These are phyloP conservation scores for Polydrusus tereticollis DNA, from an alignment of 2,888 invertebrate species.

Conservation along the genomic window DNA sequence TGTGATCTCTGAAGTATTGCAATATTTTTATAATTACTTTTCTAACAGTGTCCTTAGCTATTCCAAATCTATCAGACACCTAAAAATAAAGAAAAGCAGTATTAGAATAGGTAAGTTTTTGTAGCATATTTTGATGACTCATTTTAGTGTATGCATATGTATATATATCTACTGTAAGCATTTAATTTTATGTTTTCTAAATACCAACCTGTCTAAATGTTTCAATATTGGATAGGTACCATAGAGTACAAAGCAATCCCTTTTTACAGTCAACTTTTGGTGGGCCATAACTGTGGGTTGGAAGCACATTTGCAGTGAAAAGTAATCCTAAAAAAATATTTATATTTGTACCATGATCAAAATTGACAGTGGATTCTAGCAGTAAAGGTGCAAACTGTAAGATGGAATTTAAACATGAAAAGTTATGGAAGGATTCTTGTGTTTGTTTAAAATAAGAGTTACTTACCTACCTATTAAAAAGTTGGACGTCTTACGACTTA, in stretches of 20 bases:
- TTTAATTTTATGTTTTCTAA: too few species aligned
- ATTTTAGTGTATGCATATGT: too few species aligned
- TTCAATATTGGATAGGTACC: slow-evolving; percentile 37
- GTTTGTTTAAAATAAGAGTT: neutral
- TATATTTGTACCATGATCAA: too few species aligned
- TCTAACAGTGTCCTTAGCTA: slow-evolving; percentile 28
- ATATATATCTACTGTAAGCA: too few species aligned
- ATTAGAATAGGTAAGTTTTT: too few species aligned
- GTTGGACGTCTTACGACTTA: neutral
- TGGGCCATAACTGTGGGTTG: neutral
- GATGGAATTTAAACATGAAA: neutral
- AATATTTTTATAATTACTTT: slow-evolving; percentile 8
- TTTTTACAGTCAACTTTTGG: neutral
- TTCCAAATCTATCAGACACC: slow-evolving; percentile 28
- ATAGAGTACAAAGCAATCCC: slow-evolving; percentile 13
- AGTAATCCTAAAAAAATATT: slow-evolving; percentile 3
- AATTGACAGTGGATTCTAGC: too few species aligned
- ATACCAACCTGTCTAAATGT: slow-evolving; percentile 37
- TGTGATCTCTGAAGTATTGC: slow-evolving; percentile 1
- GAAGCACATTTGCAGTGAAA: neutral
- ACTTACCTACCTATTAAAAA: neutral
- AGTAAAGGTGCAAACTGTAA: too few species aligned
- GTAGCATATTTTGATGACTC: too few species aligned
- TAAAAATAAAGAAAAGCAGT: too few species aligned
- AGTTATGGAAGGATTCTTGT: neutral